Conservation (phyloP, 2,113 vertebrate genomes). For the Sebastes schlegelii region DNA sequence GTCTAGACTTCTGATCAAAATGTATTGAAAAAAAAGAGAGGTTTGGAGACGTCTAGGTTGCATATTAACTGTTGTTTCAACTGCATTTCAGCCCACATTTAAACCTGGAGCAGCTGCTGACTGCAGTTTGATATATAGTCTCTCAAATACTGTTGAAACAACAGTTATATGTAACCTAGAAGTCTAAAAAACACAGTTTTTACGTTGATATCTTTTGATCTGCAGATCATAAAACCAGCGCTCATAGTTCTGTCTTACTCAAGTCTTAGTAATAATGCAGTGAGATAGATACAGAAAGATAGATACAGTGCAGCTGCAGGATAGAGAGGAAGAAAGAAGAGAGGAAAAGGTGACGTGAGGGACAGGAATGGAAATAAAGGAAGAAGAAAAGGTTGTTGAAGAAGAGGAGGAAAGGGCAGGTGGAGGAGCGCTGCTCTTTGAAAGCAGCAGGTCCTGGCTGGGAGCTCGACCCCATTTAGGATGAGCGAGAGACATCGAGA, state of each 20-base stretch:
- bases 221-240: neutral
- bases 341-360: constrained; percentile 19
- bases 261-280: neutral
- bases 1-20: neutral
- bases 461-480: constrained; percentile 86
- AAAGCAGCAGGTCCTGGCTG: constrained; percentile 82
- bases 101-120: neutral
- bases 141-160: neutral
- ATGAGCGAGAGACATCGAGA: constrained; percentile 72
- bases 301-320: neutral
- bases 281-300: neutral
- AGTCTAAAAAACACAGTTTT: neutral
- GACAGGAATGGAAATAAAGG: constrained; percentile 19
- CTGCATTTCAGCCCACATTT: neutral
- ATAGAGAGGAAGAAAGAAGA: neutral
- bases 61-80: neutral
- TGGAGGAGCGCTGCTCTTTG: constrained; percentile 78
- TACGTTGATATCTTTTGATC: neutral
- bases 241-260: neutral
- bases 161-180: neutral
- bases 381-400: constrained; percentile 63
- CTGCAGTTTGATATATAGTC: neutral
- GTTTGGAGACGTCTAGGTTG: neutral
- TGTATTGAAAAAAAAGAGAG: neutral
- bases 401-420: constrained; percentile 78